phyloP scores from a whole-genome alignment of 1,140 invertebrate genomes.

The Dolichoris vasculosae region DNA sequence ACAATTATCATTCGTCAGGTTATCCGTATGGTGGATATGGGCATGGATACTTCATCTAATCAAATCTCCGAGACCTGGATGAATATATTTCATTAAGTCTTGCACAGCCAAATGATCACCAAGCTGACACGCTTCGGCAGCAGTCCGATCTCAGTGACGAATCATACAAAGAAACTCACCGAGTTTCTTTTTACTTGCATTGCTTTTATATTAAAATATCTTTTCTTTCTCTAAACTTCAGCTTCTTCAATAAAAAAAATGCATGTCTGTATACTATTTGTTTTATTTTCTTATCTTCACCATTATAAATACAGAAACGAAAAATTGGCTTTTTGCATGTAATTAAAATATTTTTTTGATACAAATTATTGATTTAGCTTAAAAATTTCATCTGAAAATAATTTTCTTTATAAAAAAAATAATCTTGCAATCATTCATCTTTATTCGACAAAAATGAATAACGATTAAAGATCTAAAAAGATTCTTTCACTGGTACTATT shows the following conservation, averaged over 20 bases:
- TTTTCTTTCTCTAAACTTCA: background rate
- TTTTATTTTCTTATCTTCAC: background rate
- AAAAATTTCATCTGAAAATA: too few species aligned
- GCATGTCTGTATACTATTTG: background rate
- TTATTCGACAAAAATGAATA: too few species aligned
- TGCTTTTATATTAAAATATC: slow-evolving; percentile 6
- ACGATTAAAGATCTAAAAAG: too few species aligned
- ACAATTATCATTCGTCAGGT: slow-evolving; percentile 52
- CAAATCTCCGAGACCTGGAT: background rate
- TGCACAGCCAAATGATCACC: slow-evolving; percentile 10
- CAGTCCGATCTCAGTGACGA: slow-evolving; percentile 38
- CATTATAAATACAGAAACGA: background rate
- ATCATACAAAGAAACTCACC: background rate
- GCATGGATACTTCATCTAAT: slow-evolving; percentile 55
- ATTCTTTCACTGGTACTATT: too few species aligned
- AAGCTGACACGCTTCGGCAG: slow-evolving; percentile 36
- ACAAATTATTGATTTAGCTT: too few species aligned
- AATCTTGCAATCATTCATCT: too few species aligned
- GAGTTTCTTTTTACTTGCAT: background rate
- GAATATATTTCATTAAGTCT: background rate
- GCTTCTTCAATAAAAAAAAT: slow-evolving; percentile 37
- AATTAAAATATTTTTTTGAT: too few species aligned
- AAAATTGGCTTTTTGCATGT: too few species aligned
- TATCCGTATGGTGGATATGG: slow-evolving; percentile 61
- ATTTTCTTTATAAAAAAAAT: too few species aligned